These are phyloP conservation scores for Rugalucina vietnamica DNA, from an alignment of 2,888 invertebrate genomes.

Conservation along the genomic window DNA sequence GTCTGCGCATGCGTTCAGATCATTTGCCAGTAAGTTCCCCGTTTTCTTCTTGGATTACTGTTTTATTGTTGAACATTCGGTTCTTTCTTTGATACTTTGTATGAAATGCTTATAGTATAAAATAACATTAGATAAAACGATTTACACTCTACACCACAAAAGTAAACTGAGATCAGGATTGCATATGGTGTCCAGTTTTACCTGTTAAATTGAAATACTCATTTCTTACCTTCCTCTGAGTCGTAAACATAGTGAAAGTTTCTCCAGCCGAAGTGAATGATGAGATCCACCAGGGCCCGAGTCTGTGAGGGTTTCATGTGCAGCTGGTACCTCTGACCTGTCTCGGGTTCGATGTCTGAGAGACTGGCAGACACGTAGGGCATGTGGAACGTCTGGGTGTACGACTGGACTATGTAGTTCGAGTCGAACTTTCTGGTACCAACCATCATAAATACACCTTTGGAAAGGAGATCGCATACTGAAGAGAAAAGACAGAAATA, in stretches of 20 bases:
- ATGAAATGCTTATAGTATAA: no score
- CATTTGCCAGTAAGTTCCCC: no score
- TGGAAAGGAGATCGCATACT: slow-evolving; percentile 76
- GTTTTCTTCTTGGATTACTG: no score
- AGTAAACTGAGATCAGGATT: no score
- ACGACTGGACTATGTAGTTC: slow-evolving; percentile 72
- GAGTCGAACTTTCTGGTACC: slow-evolving; percentile 73
- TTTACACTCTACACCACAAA: no score
- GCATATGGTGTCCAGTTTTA: no score
- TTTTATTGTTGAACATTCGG: no score
- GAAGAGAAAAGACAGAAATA: slow-evolving; percentile 50
- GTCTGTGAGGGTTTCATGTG: slow-evolving; percentile 90
- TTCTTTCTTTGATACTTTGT: no score
- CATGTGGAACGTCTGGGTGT: slow-evolving; percentile 75
- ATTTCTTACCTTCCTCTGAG: slow-evolving; percentile 75
- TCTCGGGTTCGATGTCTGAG: slow-evolving; percentile 48
- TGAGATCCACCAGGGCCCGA: slow-evolving; percentile 87
- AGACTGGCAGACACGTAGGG: slow-evolving; percentile 76
- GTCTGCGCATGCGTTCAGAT: no score
- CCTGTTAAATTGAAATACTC: no score
- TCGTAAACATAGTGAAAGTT: slow-evolving; percentile 76
- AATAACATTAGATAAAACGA: no score
- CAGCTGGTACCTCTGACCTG: slow-evolving; percentile 88
- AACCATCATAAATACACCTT: slow-evolving; percentile 76
- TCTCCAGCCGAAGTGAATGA: slow-evolving; percentile 69